Evolutionary conservation across 2,888 invertebrate species (phyloP), one percentile per base, ranked within the genome.

Genomic region (Phrixothrix hirtus): DNA sequence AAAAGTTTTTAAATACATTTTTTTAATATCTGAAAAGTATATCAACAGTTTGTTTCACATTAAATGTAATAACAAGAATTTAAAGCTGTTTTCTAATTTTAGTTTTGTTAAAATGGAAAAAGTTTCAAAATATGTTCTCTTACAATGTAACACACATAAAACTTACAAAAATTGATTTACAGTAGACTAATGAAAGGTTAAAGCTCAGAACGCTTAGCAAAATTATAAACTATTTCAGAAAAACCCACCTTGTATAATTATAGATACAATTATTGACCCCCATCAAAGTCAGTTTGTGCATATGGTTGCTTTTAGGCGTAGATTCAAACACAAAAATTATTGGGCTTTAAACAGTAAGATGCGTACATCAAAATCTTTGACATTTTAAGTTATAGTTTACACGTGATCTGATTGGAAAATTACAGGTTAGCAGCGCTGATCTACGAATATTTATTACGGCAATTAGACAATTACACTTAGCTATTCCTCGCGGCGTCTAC

Each of bases 391-490:
- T 55, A 55, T 41, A 49, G 45, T 55, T 55, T 55, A 55, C 49
- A 45, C 48, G 49, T 31, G 32, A 34, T 34, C 32, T 46, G 49
- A 50, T 49, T 55, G 48, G 55, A 41, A 55, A 46, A 55, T 55
- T 55, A 55, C 31, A 50, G 32, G 46, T 31, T 55, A 14, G 39
- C 16, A 37, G 11, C 13, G n/a, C 34, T 55, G 50, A 46, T 46
- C 49, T 55, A 50, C 15, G 50, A 55, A 50, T 55, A 55, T 55
- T 55, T 55, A 55, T 55, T 50, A 50, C 32, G 11, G 32, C 55
- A 55, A 55, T 55, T 55, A 55, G 49, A 55, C 55, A 55, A 55
- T 55, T 55, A 55, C 55, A 55, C 55, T 50, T 46, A 50, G 46
- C 34, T 41, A 55, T 55, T 55, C 46, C 46, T 35, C 27, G 45